Evolutionary conservation across 2,113 vertebrate species (phyloP), one percentile per base, ranked within the genome.

Genomic region (Salminus brasiliensis): DNA sequence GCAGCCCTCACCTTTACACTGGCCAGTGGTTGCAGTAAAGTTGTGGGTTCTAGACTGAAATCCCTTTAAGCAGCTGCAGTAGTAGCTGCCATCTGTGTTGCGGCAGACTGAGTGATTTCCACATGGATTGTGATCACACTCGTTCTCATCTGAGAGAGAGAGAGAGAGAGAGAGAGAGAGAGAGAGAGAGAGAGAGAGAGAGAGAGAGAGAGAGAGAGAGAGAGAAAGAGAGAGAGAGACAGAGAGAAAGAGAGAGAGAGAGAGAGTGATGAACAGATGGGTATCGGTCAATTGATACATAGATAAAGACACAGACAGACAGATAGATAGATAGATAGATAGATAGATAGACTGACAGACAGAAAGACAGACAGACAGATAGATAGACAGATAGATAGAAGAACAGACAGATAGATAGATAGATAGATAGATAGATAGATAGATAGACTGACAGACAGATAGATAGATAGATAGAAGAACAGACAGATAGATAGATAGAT

Each of bases 1-100:
- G n/a, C n/a, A n/a, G n/a, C n/a, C n/a, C 76, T 11, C 62, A 85
- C 84, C 81, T 15, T 0, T 0, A 60, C 84, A 85, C 41, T 80
- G 23, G 53, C 73, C 84, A 0, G 7, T 39, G 15, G 0, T 4
- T 9, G 60, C 49, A 0, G 83, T 85, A 11, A 85, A 82, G 21
- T 74, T 77, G 0, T 1, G 0, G 6, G 67, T 27, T 25, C 0
- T 1, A 32, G 79, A 55, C 2, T 0, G 0, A 15, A 57, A 84
- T 1, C 79, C 79, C 1, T 21, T 0, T 2, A 5, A 0, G 29
- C 83, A 84, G 36, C 2, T 52, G 59, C 83, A 84, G 47, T 78
- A 66, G 43, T 84, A 84, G 63, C 83, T 78, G 2, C 83, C 83
- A 3, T 0, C 0, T 34, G 83, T 84, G 66, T 84, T 84, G 2